Base-by-base conservation (phyloP, 2,797 vertebrate genomes). In the Aldrovandia affinis region DNA sequence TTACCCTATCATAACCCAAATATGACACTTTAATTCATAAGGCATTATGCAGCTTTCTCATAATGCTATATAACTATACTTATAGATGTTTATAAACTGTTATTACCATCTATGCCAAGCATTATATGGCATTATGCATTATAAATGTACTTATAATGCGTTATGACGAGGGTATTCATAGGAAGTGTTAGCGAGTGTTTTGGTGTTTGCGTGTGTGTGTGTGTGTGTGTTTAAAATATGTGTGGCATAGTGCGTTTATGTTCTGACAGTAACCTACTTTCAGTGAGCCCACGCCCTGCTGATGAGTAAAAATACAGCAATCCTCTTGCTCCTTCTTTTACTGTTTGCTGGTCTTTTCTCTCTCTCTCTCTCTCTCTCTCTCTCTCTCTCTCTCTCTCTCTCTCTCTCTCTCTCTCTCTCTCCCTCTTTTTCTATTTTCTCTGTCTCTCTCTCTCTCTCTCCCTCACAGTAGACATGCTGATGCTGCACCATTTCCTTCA, bases 261-360 rank as follows among this genome's bases (percentile, higher is more conserved):
- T 90, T 87, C 89, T 91, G 89, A 92, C 88, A 88, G 85, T 92
- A 92, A 93, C 92, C 91, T 93, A 92, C 92, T 93, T 94, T 92
- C 89, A 90, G 90, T 81, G 87, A 91, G 86, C 89, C 88, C 86
- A 88, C 89, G 92, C 90, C 89, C 88, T 89, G 87, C 54, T 78
- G 80, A 91, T 90, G 90, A 88, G 89, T 91, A 85, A 92, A 92
- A 90, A 92, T 90, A 88, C 90, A 90, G 89, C 89, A 90, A 70
- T 86, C 8, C 39, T 77, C 36, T 44, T 61, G 22, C 73, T 77
- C 36, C 36, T 39, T 44, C 18, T 0, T 77, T 42, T 0, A 7
- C 39, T 22, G 22, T 15, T 9, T 18, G 36, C 36, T 42, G 73
- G 36, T 77, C 73, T 42, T 47, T 42, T 33, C 73, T 39, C 18